Base-by-base conservation (phyloP, 2,888 invertebrate genomes). In the Andrena haemorrhoa region DNA sequence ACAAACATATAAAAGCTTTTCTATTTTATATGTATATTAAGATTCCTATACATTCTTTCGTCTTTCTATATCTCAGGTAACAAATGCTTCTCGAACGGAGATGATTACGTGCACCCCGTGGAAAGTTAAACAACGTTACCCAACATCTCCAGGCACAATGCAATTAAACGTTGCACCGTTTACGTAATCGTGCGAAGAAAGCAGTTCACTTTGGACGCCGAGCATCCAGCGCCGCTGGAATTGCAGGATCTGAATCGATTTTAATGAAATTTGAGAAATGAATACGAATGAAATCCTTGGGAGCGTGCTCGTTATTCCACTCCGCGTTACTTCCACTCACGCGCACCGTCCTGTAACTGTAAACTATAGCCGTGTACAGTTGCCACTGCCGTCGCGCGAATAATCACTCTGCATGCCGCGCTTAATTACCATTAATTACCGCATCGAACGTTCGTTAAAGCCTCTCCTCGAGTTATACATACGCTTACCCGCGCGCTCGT, bases 361-460 rank as follows among this genome's bases (percentile, higher is more conserved):
- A 61, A 60, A 53, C 10, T 20, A 26, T 10, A 33, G 31, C 35
- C 63, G 47, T 7, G 26, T 61, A 51, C 31, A 41, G 31, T 71
- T 56, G 51, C 65, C 61, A 47, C 23, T 58, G 70, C 41, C 23
- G 10, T 12, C 20, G 60, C 35, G 26, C 31, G 53, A 53, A 53
- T 72, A 61, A 66, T 80, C 31, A 4, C 10, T 29, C 23, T 3
- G 26, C 8, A 16, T 33, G 10, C 29, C 8, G 63, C 66, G 8
- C 61, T 20, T 47, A 77, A 80, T 80, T 77, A 72, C 49, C 66
- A 68, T 66, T 77, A 80, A 80, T 77, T 77, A 63, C 61, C n/a
- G 60, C 66, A 80, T 80, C 58, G 71, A 68, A 66, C 61, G 71
- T 66, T 68, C 61, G 16, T 72, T 66, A 71, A 58, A 41, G 41